Evolutionary conservation across 2,113 vertebrate genomes (phyloP).

Genomic region (Crypturellus undulatus): DNA sequence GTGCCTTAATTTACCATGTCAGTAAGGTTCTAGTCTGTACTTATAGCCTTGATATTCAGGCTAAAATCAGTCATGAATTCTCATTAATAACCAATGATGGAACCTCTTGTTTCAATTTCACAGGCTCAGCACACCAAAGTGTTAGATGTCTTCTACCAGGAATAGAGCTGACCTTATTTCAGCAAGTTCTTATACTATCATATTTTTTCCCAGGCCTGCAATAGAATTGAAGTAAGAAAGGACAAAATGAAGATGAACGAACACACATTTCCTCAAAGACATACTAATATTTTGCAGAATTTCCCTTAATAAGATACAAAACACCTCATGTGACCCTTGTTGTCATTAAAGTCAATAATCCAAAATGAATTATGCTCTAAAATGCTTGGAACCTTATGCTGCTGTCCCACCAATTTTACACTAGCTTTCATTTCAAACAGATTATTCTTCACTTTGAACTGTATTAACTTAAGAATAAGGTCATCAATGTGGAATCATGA

Average conservation of each 20-base stretch:
- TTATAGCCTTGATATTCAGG: slow-evolving; percentile 22
- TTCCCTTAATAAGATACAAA: neutral
- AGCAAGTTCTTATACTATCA: neutral
- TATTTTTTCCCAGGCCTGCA: neutral
- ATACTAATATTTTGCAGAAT: neutral
- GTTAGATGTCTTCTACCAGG: slow-evolving; percentile 37
- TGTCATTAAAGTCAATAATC: neutral
- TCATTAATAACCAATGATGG: slow-evolving; percentile 43
- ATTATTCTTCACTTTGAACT: neutral
- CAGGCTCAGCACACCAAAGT: neutral
- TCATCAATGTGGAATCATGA: neutral
- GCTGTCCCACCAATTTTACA: neutral
- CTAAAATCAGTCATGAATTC: slow-evolving; percentile 50
- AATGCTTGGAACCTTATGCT: neutral
- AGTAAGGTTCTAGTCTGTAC: slow-evolving; percentile 14
- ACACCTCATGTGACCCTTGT: neutral
- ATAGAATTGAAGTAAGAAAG: neutral
- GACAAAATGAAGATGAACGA: neutral
- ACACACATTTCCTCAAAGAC: neutral
- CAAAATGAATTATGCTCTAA: neutral
- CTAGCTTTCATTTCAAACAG: neutral
- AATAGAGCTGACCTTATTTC: neutral
- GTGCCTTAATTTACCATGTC: slow-evolving; percentile 45
- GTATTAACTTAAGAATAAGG: neutral
- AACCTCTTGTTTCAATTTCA: slow-evolving; percentile 62